A percentile compares a stretch with the other conserved stretches of the same genome.
These are phyloP conservation scores for Mormyrus hasselquistii DNA, from an alignment of 2,797 vertebrate species.

Conservation along the genomic window DNA sequence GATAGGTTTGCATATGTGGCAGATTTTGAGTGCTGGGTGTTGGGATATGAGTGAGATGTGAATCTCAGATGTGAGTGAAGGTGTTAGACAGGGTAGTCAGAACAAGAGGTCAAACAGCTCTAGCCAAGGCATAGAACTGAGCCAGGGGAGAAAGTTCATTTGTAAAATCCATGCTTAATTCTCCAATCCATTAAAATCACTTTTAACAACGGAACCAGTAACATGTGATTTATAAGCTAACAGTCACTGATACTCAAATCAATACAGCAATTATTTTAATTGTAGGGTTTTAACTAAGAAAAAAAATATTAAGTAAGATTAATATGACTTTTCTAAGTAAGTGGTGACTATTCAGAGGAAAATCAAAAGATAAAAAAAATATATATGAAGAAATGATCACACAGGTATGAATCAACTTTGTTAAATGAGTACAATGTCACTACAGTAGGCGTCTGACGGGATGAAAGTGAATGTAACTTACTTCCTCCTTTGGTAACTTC, in stretches of 20 bases:
- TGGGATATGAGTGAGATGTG: background rate
- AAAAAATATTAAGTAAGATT: background rate
- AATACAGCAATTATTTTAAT: background rate
- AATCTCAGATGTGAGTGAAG: background rate
- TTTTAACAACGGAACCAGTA: background rate
- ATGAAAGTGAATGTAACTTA: background rate
- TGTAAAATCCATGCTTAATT: background rate
- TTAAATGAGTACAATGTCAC: background rate
- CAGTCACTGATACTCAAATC: background rate
- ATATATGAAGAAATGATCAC: background rate
- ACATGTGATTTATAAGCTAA: background rate
- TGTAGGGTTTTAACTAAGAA: background rate
- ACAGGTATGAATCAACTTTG: background rate
- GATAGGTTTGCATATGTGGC: too few relatives aligned
- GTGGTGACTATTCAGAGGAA: background rate
- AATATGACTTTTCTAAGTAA: background rate
- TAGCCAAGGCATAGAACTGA: background rate
- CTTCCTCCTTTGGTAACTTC: slow-evolving; percentile 20
- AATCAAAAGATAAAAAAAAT: background rate
- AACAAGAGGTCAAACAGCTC: background rate
- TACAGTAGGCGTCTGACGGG: background rate
- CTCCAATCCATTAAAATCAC: background rate
- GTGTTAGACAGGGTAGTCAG: background rate
- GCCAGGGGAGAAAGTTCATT: background rate
- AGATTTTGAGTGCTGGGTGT: too few relatives aligned